phyloP scores from a whole-genome alignment of 2,888 invertebrate species.

The Pollenia amentaria region DNA sequence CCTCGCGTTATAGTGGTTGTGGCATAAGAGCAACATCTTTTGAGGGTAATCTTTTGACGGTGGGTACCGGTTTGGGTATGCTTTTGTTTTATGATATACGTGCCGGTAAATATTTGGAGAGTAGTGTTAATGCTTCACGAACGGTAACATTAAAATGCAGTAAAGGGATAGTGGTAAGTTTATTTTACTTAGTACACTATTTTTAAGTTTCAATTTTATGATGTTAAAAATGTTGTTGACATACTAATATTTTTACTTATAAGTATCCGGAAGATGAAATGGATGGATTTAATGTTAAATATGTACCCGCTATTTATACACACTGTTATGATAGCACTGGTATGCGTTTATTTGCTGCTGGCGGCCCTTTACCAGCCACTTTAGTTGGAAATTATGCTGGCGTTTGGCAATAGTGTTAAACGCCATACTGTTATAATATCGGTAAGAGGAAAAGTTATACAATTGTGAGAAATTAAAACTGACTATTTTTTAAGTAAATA shows the following conservation, averaged over 20 bases:
- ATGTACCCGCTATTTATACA: conserved; percentile 97
- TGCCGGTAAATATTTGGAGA: conserved; percentile 95
- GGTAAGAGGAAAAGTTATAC: conserved; percentile 46
- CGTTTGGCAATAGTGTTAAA: conserved; percentile 90
- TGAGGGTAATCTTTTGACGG: conserved; percentile 94
- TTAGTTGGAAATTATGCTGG: conserved; percentile 97
- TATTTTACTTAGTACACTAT: neutral
- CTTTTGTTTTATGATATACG: conserved; percentile 97
- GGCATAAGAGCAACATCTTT: conserved; percentile 97
- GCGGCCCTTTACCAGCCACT: conserved; percentile 96
- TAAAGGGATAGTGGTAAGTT: conserved; percentile 92
- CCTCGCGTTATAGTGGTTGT: conserved; percentile 94
- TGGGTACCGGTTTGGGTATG: conserved; percentile 96
- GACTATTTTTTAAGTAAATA: conserved; percentile 69
- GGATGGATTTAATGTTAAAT: conserved; percentile 93
- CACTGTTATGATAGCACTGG: conserved; percentile 97
- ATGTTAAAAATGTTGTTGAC: neutral
- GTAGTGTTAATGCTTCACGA: conserved; percentile 94
- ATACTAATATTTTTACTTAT: conserved; percentile 71
- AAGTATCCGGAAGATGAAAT: conserved; percentile 94
- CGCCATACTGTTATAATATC: neutral
- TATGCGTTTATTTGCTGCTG: conserved; percentile 96
- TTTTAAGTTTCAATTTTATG: neutral
- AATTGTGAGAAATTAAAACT: conserved; percentile 74
- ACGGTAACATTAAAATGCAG: conserved; percentile 95